A percentile compares a stretch with the other conserved stretches of the same genome.
These are phyloP conservation scores for Melitaea athalia DNA, from an alignment of 2,888 invertebrate species.

Conservation along the genomic window DNA sequence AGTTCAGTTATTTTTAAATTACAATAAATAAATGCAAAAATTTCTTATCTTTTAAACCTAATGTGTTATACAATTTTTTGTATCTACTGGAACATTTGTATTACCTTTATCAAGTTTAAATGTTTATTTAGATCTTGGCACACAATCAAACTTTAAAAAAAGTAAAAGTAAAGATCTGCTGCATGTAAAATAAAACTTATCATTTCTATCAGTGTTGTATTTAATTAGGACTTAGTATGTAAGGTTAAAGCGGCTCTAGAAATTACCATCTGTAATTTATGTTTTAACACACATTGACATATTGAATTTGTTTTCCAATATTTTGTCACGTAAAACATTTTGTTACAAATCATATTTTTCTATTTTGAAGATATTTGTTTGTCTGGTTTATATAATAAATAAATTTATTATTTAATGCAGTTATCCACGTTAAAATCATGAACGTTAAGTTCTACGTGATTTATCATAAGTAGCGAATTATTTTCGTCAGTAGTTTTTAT, in stretches of 20 bases:
- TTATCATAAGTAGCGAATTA: constrained; percentile 30
- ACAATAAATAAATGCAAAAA: background rate
- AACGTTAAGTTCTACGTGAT: constrained; percentile 21
- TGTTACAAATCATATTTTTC: too few relatives aligned
- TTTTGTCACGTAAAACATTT: background rate
- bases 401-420: constrained; percentile 2
- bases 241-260: background rate
- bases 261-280: background rate
- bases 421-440: constrained; percentile 15
- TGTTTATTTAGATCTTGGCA: constrained; percentile 2
- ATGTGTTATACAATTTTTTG: background rate
- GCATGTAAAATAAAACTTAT: background rate
- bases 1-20: constrained; percentile 1
- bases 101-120: background rate
- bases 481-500: constrained; percentile 35
- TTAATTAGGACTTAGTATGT: constrained; percentile 19
- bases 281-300: background rate
- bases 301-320: background rate
- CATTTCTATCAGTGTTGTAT: constrained; percentile 12
- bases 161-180: background rate
- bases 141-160: background rate
- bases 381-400: background rate
- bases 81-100: background rate
- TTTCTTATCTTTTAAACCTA: background rate
- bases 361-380: too few relatives aligned